phyloP scores from a whole-genome alignment of 2,888 invertebrate species.

The Lamellibrachia satsuma region DNA sequence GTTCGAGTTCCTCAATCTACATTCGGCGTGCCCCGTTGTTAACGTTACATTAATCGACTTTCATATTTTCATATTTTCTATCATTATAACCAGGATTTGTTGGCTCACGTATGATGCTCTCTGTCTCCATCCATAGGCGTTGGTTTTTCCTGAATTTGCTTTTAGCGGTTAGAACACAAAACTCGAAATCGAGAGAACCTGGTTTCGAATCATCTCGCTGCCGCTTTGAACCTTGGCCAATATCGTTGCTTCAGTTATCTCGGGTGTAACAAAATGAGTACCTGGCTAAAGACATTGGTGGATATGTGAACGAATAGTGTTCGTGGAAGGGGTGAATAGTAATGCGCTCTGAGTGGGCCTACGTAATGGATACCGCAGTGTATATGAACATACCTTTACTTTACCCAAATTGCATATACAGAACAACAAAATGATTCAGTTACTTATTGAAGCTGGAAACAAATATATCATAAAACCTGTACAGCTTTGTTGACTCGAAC shows the following conservation, averaged over 20 bases:
- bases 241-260: too few species aligned
- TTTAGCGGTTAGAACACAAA: neutral
- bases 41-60: neutral
- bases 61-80: neutral
- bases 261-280: too few species aligned
- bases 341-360: too few species aligned
- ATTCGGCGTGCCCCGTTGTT: neutral
- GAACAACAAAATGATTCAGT: neutral
- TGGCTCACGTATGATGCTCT: neutral
- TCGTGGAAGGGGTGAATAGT: too few species aligned
- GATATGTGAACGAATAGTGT: too few species aligned
- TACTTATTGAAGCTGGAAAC: neutral
- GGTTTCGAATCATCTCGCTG: too few species aligned
- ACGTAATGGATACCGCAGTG: too few species aligned
- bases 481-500: neutral
- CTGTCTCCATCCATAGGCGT: neutral
- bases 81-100: neutral
- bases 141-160: neutral
- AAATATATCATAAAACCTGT: neutral
- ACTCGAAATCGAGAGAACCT: too few species aligned
- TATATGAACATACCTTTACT: too few species aligned
- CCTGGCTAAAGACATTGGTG: too few species aligned
- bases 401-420: neutral
- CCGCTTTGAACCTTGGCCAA: too few species aligned
- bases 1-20: too few species aligned